A percentile compares a stretch with the other conserved stretches of the same genome.
These are phyloP conservation scores for Zaprionus africanus DNA, from an alignment of 1,140 invertebrate genomes.

Conservation along the genomic window DNA sequence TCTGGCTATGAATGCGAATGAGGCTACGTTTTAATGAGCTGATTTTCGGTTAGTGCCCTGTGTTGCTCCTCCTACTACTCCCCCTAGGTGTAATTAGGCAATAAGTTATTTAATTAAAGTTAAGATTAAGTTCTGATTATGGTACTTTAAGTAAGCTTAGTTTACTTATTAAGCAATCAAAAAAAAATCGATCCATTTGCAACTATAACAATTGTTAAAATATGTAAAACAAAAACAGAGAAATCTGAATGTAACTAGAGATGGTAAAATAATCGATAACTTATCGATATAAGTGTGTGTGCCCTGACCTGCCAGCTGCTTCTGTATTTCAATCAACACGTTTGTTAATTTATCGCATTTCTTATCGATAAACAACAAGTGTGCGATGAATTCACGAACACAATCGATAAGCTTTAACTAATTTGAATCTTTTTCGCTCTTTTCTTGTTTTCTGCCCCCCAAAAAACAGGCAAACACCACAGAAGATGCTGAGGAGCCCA, in stretches of 20 bases:
- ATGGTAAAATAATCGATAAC: background rate
- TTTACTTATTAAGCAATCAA: slow-evolving; percentile 21
- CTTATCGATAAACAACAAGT: background rate
- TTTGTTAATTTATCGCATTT: slow-evolving; percentile 7
- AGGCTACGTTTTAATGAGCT: slow-evolving; percentile 37
- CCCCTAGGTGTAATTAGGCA: slow-evolving; percentile 46
- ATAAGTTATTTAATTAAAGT: slow-evolving; percentile 59
- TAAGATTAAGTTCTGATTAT: slow-evolving; percentile 23
- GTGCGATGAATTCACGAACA: slow-evolving; percentile 18
- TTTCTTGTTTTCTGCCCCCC: background rate
- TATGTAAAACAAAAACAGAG: background rate
- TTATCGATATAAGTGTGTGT: background rate
- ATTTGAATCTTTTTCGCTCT: slow-evolving; percentile 27
- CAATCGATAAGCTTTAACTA: slow-evolving; percentile 6
- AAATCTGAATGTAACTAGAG: background rate
- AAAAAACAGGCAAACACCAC: background rate
- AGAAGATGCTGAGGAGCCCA: slow-evolving; percentile 42
- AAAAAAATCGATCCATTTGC: slow-evolving; percentile 48
- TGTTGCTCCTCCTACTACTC: background rate
- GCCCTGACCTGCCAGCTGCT: slow-evolving; percentile 12
- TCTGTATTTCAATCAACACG: background rate
- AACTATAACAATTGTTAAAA: background rate
- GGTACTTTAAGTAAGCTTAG: slow-evolving; percentile 43
- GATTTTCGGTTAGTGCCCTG: slow-evolving; percentile 8
- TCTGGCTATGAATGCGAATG: slow-evolving; percentile 61